Base-by-base conservation (phyloP, 2,113 vertebrate genomes). In the Nesogale talazaci region DNA sequence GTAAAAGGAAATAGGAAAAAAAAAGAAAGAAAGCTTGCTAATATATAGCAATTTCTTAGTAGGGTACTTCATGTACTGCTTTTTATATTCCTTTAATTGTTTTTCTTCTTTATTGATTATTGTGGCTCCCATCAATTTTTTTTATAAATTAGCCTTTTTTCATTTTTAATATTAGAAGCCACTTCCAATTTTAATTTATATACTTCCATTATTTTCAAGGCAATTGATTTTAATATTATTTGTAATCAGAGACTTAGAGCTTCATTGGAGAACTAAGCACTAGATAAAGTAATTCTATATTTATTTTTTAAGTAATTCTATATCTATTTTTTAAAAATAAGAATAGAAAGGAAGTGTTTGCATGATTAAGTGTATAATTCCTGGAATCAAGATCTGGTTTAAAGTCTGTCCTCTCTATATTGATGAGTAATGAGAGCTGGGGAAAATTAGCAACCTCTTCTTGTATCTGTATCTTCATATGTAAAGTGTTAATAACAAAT, bases 291-390 rank as follows among this genome's bases (percentile, higher is more conserved):
- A 67, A 86, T 16, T 86, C 52, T 63, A 87, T 75, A 42, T 94
- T 38, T 94, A 81, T 69, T 78, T 84, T 42, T 59, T n/a, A 15
- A 61, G 34, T 84, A 67, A 86, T 16, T 86, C 52, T 63, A 87
- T 75, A 42, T 94, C 34, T 94, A 81, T 69, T 78, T 84, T 42
- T 59, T n/a, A 15, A 61, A 86, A 89, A 46, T 46, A 46, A 10
- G 42, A 83, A 90, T 52, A 42, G 83, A 69, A 89, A 94, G 23
- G 34, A 42, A 65, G 3, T 31, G 10, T 46, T 6, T 6, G 42
- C 42, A 92, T 63, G 77, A 92, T 57, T 67, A 85, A 61, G 57
- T 80, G 23, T 59, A 94, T 92, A 77, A 94, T 88, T 31, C 92
- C 88, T 92, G 29, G 36, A 82, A 65, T 86, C 85, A 89, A 85